Evolutionary conservation across 2,888 invertebrate species (phyloP).

Genomic region (Heliconius ismenius): DNA sequence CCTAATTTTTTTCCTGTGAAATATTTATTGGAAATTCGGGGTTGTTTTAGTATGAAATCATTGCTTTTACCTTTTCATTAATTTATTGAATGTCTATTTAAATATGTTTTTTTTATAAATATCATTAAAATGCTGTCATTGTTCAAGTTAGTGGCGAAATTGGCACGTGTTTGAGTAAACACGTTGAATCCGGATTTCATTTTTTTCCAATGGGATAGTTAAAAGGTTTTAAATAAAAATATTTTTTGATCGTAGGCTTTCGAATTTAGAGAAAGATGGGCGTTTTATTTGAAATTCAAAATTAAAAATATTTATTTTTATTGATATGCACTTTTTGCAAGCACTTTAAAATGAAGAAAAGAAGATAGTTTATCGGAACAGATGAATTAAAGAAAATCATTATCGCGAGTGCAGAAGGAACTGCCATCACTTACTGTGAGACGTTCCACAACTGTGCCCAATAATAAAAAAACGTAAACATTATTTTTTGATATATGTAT

Average conservation of each 20-base stretch:
- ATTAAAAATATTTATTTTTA: no score
- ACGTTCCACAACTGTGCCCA: not conserved
- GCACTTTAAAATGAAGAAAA: no score
- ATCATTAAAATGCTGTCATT: not conserved
- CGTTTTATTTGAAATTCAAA: no score
- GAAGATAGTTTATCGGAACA: no score
- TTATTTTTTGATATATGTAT: not conserved
- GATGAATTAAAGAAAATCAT: no score
- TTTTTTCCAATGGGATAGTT: not conserved
- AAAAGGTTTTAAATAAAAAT: not conserved
- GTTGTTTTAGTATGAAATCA: slow-evolving; percentile 1
- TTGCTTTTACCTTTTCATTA: not conserved
- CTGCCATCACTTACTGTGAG: not conserved
- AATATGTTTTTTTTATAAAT: not conserved
- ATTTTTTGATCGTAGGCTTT: not conserved
- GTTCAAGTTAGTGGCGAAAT: not conserved
- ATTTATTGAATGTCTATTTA: not conserved
- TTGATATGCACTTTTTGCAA: no score
- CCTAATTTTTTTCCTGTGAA: not conserved
- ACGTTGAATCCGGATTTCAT: not conserved
- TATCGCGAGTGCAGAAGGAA: no score
- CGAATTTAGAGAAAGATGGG: not conserved
- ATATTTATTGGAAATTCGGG: not conserved
- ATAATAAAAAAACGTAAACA: not conserved
- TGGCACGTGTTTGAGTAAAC: not conserved